Evolutionary conservation across 2,888 invertebrate species (phyloP).

Genomic region (Urechis unicinctus): DNA sequence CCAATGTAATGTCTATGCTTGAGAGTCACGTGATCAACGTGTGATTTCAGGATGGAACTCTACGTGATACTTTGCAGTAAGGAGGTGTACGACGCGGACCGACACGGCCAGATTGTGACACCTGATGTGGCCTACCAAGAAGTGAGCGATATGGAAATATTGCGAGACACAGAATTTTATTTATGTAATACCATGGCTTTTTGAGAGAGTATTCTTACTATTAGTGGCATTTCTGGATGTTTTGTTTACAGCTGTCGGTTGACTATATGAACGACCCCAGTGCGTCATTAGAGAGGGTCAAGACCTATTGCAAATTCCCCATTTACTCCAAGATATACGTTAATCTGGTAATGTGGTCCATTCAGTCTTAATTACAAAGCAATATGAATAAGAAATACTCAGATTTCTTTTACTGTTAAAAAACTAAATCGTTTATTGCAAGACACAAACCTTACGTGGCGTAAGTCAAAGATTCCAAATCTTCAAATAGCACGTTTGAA

Average conservation of each 20-base stretch:
- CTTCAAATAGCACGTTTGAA: no score
- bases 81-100: conserved; percentile 14
- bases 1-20: no score
- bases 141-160: conserved; percentile 15
- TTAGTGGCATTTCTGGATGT: neutral
- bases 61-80: conserved; percentile 19
- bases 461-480: no score
- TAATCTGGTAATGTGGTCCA: no score
- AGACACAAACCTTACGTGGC: no score
- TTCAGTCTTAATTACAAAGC: no score
- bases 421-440: no score
- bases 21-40: no score
- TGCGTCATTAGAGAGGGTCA: neutral
- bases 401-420: no score
- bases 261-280: neutral
- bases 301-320: neutral
- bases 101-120: conserved; percentile 14
- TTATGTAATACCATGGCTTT: no score
- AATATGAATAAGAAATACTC: no score
- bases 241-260: neutral
- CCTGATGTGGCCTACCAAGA: conserved; percentile 22
- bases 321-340: neutral
- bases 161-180: no score
- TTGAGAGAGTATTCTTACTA: neutral
- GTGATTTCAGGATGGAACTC: conserved; percentile 23